These are phyloP conservation scores for Poliocrania exsul DNA, from an alignment of 2,797 vertebrate genomes.

Conservation along the genomic window DNA sequence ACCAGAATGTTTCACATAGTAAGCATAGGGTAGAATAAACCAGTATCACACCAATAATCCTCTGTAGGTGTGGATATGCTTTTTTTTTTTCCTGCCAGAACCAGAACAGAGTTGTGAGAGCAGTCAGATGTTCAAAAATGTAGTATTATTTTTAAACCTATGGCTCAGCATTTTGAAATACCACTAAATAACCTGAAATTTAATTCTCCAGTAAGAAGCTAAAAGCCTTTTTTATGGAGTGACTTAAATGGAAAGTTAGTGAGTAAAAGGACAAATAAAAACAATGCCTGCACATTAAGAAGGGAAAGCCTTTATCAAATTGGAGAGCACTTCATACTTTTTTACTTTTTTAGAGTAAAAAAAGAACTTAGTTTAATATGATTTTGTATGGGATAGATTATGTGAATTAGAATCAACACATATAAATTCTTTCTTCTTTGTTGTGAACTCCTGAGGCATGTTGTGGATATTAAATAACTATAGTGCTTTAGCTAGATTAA, in stretches of 20 bases:
- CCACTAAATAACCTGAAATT: not conserved
- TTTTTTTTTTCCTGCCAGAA: not conserved
- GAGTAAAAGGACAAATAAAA: not conserved
- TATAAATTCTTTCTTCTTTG: not conserved
- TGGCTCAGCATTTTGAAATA: not conserved
- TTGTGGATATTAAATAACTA: not conserved
- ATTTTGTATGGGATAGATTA: not conserved
- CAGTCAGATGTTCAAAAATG: not conserved
- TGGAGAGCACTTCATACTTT: not conserved
- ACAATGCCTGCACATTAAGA: not conserved
- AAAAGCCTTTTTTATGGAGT: not conserved
- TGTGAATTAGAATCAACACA: not conserved
- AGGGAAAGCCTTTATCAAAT: not conserved
- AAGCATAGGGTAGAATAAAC: not conserved
- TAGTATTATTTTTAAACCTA: conserved; percentile 14
- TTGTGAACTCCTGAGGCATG: not conserved
- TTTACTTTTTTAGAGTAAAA: not conserved
- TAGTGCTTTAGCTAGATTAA: not conserved
- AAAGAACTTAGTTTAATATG: not conserved
- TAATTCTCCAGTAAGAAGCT: not conserved
- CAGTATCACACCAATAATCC: not conserved
- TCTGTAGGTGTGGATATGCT: not conserved
- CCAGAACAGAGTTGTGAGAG: not conserved
- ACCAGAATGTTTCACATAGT: not conserved
- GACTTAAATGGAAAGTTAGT: not conserved